phyloP scores from a whole-genome alignment of 2,888 invertebrate species.

The Campaea margaritaria region DNA sequence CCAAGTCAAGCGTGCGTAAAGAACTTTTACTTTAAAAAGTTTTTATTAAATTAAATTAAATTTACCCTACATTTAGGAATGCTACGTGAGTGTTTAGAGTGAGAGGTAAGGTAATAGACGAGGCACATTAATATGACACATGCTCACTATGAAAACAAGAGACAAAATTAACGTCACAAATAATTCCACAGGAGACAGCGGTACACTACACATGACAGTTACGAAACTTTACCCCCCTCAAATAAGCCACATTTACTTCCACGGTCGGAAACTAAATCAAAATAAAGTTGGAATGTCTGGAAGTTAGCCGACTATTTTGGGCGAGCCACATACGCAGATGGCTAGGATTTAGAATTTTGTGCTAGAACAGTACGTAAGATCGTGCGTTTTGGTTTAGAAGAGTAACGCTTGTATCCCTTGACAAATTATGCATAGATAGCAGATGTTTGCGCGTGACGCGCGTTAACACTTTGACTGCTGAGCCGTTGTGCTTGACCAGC shows the following conservation, averaged over 20 bases:
- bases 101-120: not conserved
- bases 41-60: too few relatives aligned
- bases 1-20: too few relatives aligned
- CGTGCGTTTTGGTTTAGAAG: not conserved
- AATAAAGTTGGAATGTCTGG: conserved; percentile 36
- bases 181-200: conserved; percentile 2
- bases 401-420: too few relatives aligned
- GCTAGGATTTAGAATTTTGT: conserved; percentile 1
- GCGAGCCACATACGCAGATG: conserved; percentile 27
- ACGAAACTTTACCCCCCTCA: conserved; percentile 9
- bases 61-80: too few relatives aligned
- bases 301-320: conserved; percentile 30
- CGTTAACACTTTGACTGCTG: too few relatives aligned
- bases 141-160: not conserved
- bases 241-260: conserved; percentile 9
- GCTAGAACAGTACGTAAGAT: conserved; percentile 3
- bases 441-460: too few relatives aligned
- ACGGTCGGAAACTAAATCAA: conserved; percentile 31
- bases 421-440: too few relatives aligned
- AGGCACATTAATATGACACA: not conserved
- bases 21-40: too few relatives aligned
- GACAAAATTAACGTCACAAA: not conserved
- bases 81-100: too few relatives aligned
- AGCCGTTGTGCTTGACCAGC: too few relatives aligned
- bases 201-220: conserved; percentile 13